Evolutionary conservation across 2,888 invertebrate species (phyloP), one percentile per base, ranked within the genome.

Genomic region (Lasioglossum morio): DNA sequence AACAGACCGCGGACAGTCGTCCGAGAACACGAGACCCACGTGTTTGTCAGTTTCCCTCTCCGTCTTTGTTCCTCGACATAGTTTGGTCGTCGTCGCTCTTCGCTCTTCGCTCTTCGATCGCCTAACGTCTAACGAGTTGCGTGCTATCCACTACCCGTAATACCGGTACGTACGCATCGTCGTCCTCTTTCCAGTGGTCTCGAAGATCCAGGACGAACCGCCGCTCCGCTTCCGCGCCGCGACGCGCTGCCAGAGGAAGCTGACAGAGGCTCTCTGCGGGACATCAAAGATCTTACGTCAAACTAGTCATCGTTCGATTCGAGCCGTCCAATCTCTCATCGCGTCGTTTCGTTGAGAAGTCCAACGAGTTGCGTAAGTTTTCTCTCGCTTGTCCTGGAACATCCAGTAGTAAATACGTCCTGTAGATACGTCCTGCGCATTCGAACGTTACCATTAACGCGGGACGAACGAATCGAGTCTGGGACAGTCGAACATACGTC

Each of bases 1-100:
- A n/a, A 57, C n/a, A 12, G n/a, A n/a, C n/a, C n/a, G n/a, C 91
- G 92, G n/a, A 12, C 57, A 91, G 90, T 88, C 90, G 92, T 89
- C 92, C 34, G 34, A 2, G 90, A 92, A 91, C 89, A 87, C 85
- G 81, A 81, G 76, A 88, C 89, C 84, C 88, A 88, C 90, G 37
- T 40, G 37, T n/a, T n/a, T 34, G 34, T 12, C 37, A 23, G 19
- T 23, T 69, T 69, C 69, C n/a, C 8, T 63, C 63, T 16, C 8
- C 63, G 30, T 34, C 34, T 34, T 34, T 4, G 37, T 30, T 30
- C 63, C 63, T 16, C 63, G 7, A 30, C 30, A 16, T 30, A 30
- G 30, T 14, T 27, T 30, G 16, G 7, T 16, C 23, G 37, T 12
- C 23, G 69, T 69, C 23, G 66, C 10, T 69, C 37, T 23, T 37